phyloP scores from a whole-genome alignment of 2,113 vertebrate species.

The Leuciscus idus region DNA sequence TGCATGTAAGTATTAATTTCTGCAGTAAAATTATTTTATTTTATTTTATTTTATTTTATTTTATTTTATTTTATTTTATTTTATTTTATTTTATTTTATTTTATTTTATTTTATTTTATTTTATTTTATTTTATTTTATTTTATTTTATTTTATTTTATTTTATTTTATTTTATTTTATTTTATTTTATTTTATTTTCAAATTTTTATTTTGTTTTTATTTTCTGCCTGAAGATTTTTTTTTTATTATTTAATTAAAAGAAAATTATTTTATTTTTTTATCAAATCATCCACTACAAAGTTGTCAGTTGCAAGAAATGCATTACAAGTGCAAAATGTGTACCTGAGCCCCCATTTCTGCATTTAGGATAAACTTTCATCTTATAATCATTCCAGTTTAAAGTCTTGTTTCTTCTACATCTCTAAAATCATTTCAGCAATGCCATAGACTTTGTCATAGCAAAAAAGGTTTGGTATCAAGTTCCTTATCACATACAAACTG shows the following conservation, averaged over 20 bases:
- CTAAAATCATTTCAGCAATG: not conserved
- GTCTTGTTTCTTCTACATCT: not conserved
- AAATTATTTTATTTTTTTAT: no score
- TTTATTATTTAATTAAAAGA: no score
- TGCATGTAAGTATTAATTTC: not conserved
- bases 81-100: no score
- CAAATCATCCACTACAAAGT: not conserved
- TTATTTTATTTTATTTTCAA: no score
- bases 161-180: no score
- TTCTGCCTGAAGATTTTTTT: no score
- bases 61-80: no score
- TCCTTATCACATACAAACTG: not conserved
- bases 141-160: no score
- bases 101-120: no score
- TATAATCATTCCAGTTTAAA: not conserved
- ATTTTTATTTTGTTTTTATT: no score
- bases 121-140: no score
- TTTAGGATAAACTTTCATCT: not conserved
- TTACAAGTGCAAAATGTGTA: not conserved
- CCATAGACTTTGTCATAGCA: not conserved
- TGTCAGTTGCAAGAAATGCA: not conserved
- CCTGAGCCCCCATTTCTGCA: not conserved
- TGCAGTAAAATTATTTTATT: not conserved
- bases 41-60: no score
- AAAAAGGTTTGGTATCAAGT: not conserved